phyloP scores from a whole-genome alignment of 1,140 invertebrate genomes.

The Antheraea pernyi region DNA sequence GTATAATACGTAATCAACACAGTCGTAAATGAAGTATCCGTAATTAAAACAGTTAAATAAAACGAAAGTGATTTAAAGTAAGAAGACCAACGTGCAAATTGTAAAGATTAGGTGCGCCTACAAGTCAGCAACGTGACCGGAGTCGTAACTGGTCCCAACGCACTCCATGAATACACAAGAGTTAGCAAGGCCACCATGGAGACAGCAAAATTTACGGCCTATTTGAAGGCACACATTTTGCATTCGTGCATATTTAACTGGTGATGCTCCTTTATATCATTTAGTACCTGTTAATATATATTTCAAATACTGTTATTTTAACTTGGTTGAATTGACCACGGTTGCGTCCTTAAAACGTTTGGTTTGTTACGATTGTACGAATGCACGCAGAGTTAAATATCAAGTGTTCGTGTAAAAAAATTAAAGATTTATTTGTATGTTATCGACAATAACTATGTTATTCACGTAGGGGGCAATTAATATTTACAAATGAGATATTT shows the following conservation, averaged over 20 bases:
- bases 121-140: neutral
- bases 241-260: neutral
- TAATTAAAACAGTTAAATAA: neutral
- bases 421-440: too few relatives aligned
- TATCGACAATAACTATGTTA: too few relatives aligned
- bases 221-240: neutral
- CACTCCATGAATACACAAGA: neutral
- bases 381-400: too few relatives aligned
- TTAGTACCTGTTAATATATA: neutral
- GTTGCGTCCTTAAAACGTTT: too few relatives aligned
- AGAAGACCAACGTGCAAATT: neutral
- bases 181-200: constrained; percentile 3
- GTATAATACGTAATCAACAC: neutral
- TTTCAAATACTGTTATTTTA: neutral
- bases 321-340: too few relatives aligned
- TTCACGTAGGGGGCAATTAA: too few relatives aligned
- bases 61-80: neutral
- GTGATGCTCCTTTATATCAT: neutral
- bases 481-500: too few relatives aligned
- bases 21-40: neutral
- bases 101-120: neutral
- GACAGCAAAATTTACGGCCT: neutral
- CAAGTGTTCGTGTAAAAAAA: too few relatives aligned
- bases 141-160: neutral
- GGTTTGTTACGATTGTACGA: too few relatives aligned